Conservation (phyloP, 2,888 invertebrate species). For the Folsomia candida region DNA sequence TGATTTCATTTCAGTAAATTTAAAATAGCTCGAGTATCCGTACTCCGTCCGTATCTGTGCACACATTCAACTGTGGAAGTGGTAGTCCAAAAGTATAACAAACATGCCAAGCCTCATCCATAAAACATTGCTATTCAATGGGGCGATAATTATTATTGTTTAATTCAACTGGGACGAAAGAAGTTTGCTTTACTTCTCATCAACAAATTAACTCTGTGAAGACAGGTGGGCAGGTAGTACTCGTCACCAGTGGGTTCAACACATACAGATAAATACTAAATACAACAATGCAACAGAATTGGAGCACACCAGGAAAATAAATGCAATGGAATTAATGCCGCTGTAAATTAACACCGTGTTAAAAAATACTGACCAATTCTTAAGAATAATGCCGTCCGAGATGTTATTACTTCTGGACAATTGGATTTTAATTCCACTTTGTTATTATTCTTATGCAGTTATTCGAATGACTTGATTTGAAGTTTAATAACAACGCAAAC, state of each 20-base stretch:
- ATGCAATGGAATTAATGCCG: neutral
- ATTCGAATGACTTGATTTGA: neutral
- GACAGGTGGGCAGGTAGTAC: neutral
- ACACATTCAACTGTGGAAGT: too few relatives aligned
- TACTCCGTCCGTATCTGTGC: too few relatives aligned
- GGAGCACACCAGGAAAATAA: neutral
- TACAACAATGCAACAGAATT: neutral
- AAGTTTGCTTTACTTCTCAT: neutral
- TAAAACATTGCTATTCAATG: neutral
- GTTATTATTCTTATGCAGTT: neutral
- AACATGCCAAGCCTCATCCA: neutral
- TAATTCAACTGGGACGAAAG: neutral
- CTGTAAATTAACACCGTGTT: neutral
- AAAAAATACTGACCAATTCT: neutral
- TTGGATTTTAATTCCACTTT: neutral
- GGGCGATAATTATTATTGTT: neutral
- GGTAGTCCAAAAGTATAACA: neutral
- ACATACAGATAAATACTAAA: too few relatives aligned
- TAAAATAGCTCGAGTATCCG: too few relatives aligned
- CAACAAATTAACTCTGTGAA: neutral
- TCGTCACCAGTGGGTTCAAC: too few relatives aligned
- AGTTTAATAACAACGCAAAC: neutral
- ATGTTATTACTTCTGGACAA: neutral
- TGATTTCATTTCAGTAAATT: conserved; percentile 13
- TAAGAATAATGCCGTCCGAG: too few relatives aligned